Percentiles rank a stretch among this genome's conserved stretches.
phyloP scores from a whole-genome alignment of 64 coral and sea anemone genomes.

The Exaiptasia diaphana region DNA sequence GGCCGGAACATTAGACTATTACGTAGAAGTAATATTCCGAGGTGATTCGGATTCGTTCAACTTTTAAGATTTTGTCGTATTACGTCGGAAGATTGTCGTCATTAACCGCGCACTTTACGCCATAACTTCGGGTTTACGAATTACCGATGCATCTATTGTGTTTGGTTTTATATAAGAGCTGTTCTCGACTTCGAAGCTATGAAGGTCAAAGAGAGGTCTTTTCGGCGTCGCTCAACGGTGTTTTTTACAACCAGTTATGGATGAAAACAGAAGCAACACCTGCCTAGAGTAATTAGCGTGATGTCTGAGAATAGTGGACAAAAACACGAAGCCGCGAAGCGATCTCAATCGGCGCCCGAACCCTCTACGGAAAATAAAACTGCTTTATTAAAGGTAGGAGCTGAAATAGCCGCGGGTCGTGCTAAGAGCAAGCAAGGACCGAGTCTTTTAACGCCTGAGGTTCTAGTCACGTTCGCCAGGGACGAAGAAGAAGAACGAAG shows the following conservation, averaged over 20 bases:
- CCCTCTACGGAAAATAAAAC: neutral
- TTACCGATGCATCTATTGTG: too few relatives aligned
- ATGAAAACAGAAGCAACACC: too few relatives aligned
- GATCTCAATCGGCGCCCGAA: neutral
- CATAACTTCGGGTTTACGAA: neutral
- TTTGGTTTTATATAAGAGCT: too few relatives aligned
- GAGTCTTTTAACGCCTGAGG: conserved; percentile 51
- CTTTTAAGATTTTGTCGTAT: conserved; percentile 16
- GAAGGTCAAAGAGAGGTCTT: too few relatives aligned
- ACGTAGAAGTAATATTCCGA: conserved; percentile 7
- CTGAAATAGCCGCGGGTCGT: neutral
- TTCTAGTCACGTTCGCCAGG: conserved; percentile 38
- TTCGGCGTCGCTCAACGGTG: too few relatives aligned
- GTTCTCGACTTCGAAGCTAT: too few relatives aligned
- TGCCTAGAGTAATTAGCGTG: too few relatives aligned
- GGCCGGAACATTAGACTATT: conserved; percentile 7
- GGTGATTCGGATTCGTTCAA: neutral
- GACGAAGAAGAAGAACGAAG: conserved; percentile 19
- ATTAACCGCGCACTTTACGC: neutral
- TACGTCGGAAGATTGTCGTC: conserved; percentile 27
- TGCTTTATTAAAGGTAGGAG: neutral
- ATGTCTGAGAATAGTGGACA: neutral
- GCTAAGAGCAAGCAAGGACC: neutral
- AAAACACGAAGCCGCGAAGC: conserved; percentile 21
- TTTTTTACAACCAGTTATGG: too few relatives aligned